A percentile compares a stretch with the other conserved stretches of the same genome.
Conservation (phyloP, 2,888 invertebrate species). For the Andricus curvator region DNA sequence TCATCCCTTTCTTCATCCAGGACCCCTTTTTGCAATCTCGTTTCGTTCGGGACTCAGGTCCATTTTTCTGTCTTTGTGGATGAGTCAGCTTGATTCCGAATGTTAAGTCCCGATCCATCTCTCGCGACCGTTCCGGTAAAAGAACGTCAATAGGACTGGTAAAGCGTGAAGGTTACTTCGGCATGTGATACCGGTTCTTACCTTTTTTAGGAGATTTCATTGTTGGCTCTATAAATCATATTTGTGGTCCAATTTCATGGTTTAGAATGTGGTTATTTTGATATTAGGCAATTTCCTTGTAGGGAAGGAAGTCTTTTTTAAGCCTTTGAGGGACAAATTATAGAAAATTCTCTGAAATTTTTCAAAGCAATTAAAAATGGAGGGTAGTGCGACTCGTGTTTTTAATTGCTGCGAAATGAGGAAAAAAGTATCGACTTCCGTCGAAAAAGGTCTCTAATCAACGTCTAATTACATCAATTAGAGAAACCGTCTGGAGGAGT, state of each 20-base stretch:
- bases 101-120: constrained; percentile 52
- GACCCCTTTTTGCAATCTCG: constrained; percentile 60
- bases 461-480: constrained; percentile 52
- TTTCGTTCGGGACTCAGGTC: constrained; percentile 53
- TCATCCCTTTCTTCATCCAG: constrained; percentile 65
- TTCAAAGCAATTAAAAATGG: not conserved
- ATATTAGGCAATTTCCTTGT: not conserved
- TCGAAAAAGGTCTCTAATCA: constrained; percentile 49
- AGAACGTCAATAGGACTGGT: constrained; percentile 63
- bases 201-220: not conserved
- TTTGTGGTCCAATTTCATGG: not conserved
- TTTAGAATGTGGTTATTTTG: not conserved
- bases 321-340: not conserved
- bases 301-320: not conserved
- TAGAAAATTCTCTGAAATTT: not conserved
- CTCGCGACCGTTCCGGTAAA: constrained; percentile 58
- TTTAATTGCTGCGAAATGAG: constrained; percentile 17
- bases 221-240: not conserved
- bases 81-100: constrained; percentile 47
- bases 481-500: constrained; percentile 12
- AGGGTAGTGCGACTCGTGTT: not conserved
- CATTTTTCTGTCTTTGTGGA: constrained; percentile 18
- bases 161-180: constrained; percentile 62
- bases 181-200: constrained; percentile 43
- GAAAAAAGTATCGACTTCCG: constrained; percentile 37